Percentiles rank a stretch among this genome's conserved stretches.
Evolutionary conservation across 2,888 invertebrate species (phyloP).

Genomic region (Lamellibrachia columna): DNA sequence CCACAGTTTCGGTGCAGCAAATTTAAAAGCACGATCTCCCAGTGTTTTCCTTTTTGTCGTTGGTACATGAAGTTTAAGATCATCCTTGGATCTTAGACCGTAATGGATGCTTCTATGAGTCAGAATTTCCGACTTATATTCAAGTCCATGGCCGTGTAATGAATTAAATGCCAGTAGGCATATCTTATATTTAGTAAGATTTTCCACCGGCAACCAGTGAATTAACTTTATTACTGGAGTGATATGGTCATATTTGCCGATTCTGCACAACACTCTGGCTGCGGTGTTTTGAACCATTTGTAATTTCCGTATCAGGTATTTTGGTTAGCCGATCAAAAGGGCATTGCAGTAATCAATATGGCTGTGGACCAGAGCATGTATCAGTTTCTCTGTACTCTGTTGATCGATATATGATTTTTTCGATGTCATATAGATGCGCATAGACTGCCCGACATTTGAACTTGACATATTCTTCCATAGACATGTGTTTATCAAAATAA

Average conservation of each 20-base stretch:
- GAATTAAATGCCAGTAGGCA: not conserved
- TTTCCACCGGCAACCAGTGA: not conserved
- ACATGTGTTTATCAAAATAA: too few species aligned
- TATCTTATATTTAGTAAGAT: not conserved
- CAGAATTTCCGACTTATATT: not conserved
- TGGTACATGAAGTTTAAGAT: not conserved
- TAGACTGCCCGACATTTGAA: not conserved
- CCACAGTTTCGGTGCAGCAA: not conserved
- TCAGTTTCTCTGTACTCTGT: not conserved
- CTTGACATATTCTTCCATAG: not conserved
- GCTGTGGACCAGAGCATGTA: slow-evolving; percentile 3
- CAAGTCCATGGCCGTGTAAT: not conserved
- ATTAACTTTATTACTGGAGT: not conserved
- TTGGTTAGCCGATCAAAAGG: not conserved
- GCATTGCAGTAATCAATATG: not conserved
- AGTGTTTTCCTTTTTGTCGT: not conserved
- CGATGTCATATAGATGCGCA: too few species aligned
- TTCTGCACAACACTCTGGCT: not conserved
- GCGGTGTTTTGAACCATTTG: not conserved
- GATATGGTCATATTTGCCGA: not conserved
- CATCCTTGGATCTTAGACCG: not conserved
- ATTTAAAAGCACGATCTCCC: not conserved
- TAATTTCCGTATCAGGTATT: not conserved
- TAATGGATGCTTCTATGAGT: not conserved
- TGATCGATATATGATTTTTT: too few species aligned